Base-by-base conservation (phyloP, 2,888 invertebrate species). In the Drosophila robusta region DNA sequence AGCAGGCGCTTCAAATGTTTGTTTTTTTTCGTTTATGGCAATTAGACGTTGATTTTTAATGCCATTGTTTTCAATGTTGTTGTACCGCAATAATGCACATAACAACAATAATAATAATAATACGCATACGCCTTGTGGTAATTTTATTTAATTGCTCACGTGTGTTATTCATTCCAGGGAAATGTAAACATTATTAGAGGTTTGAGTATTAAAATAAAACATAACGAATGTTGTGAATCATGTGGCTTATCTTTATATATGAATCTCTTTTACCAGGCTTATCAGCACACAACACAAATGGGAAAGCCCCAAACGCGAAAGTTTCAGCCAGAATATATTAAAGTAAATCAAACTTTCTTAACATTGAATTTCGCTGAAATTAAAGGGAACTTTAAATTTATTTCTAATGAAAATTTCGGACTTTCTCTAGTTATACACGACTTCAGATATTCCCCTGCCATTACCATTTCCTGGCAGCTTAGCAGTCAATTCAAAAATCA, bases 11-110 rank as follows among this genome's bases (percentile, higher is more conserved):
- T 61, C 18, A 69, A 76, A 54, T 70, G 16, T 9, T 56, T 50
- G 32, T 54, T 46, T 36, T 42, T 46, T 45, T 68, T 70, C 14
- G 9, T 68, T 75, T 56, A 70, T 70, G 77, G 79, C 79, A 87
- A 87, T 83, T 83, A 87, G 67, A 50, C 58, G 61, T 38, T 66
- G 64, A 67, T 65, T 79, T 81, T 65, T 39, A 70, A 57, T 57
- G 49, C 14, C 8, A 26, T 29, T 61, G 18, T 45, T 29, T 16
- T 22, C 41, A 12, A 45, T 63, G 12, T 29, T 51, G 36, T 44
- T 57, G 61, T 63, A 44, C 38, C 42, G 14, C 44, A 71, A 51
- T 70, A 74, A 75, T 58, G 56, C 49, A 66, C 46, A 70, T 50
- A 34, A 70, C 42, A 64, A 38, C 18, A 52, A 68, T 38, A 63